These are phyloP conservation scores for Larimichthys polyactis DNA, from an alignment of 2,113 vertebrate genomes.

Conservation along the genomic window DNA sequence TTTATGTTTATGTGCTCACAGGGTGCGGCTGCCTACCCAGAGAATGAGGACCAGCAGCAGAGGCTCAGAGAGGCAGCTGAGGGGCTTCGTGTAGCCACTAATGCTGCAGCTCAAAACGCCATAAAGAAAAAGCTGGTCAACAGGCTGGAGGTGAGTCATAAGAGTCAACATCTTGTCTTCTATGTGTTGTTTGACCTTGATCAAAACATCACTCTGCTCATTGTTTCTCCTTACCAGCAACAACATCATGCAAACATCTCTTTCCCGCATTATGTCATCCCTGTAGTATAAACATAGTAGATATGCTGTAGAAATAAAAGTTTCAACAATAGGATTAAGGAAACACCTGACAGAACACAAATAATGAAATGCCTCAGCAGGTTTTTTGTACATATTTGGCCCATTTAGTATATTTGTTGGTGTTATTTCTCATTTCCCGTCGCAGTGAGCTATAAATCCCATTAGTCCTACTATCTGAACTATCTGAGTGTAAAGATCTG, in stretches of 20 bases:
- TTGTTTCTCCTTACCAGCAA: neutral
- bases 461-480: slow-evolving; percentile 59
- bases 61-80: slow-evolving; percentile 95
- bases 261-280: neutral
- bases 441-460: slow-evolving; percentile 48
- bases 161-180: neutral
- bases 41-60: slow-evolving; percentile 98
- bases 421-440: slow-evolving; percentile 32
- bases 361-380: slow-evolving; percentile 20
- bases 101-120: slow-evolving; percentile 97
- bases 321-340: neutral
- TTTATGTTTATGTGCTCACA: slow-evolving; percentile 64
- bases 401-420: slow-evolving; percentile 33
- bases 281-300: neutral
- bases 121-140: slow-evolving; percentile 99
- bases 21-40: slow-evolving; percentile 97
- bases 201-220: slow-evolving; percentile 11
- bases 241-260: neutral
- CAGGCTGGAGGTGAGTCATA: slow-evolving; percentile 90
- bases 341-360: neutral
- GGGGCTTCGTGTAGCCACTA: slow-evolving; percentile 95
- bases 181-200: slow-evolving; percentile 23
- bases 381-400: slow-evolving; percentile 25
- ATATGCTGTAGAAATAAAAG: slow-evolving; percentile 18
- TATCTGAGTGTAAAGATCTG: slow-evolving; percentile 64